Evolutionary conservation across 2,113 vertebrate genomes (phyloP), one percentile per base, ranked within the genome.

Genomic region (Etheostoma spectabile): DNA sequence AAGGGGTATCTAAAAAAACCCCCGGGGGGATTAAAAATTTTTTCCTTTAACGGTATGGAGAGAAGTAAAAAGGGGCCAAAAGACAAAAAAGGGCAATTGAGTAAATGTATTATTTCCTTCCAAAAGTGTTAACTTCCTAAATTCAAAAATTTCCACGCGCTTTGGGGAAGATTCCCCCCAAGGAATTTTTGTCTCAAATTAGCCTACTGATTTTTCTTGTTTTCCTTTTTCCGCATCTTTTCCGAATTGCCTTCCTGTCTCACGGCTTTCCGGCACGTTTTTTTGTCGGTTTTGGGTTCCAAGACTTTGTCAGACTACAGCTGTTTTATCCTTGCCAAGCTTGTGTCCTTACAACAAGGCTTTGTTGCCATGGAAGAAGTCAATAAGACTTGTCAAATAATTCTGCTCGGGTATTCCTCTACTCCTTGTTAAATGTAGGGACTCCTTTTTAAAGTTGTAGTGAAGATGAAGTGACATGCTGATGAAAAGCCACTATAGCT

Each of bases 231-330:
- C 74, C 70, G 73, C 59, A 68, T 72, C 67, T 86, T 78, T 81
- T 73, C 81, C 82, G 87, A 88, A 79, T 67, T 73, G 81, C 57
- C 83, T 82, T 90, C 85, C 81, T 89, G 79, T 83, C 67, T 87
- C n/a, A 73, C 57, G 68, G 68, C 66, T 91, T 56, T 55, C 48
- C 21, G 7, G 74, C 91, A 93, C 91, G 93, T 90, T 70, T 91
- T 88, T 86, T 70, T 84, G 82, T 93, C 88, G 85, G 68, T 74
- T 70, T 81, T 61, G n/a, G n/a, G 6, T 73, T 91, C 86, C 83
- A 91, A 85, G 81, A 82, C 71, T 74, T 86, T 91, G 88, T 92
- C 90, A 89, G 80, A 48, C 74, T 74, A 73, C 87, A 89, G 86
- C 83, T 91, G 87, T 82, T 92, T 88, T 30, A 84, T 72, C 82